Base-by-base conservation (phyloP, 2,113 vertebrate species). In the Triplophysa tibetana region DNA sequence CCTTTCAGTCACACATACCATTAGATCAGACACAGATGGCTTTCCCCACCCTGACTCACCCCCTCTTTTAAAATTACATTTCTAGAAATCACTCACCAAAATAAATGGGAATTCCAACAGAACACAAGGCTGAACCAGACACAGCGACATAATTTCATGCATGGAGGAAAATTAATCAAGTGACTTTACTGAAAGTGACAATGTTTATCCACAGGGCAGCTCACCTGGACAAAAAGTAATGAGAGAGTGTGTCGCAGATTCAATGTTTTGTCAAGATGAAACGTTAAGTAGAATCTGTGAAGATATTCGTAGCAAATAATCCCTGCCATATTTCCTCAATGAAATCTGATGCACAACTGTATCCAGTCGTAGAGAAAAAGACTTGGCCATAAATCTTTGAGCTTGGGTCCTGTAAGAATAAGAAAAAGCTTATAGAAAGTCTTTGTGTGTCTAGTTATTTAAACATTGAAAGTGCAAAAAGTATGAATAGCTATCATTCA, bases 21-120 rank as follows among this genome's bases (percentile, higher is more conserved):
- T 50, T 13, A 11, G 52, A 50, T 75, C 80, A 76, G 56, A 50
- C 52, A 45, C 38, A 76, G 19, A 11, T 61, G 58, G 58, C 73
- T 75, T 41, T 83, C 74, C 62, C 52, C 48, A 52, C 61, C 19
- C 19, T 58, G 54, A 58, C 54, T 21, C 45, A 65, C 61, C 17
- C 19, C 45, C 43, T 65, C 58, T 23, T 3, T 65, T 77, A 77
- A 63, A 62, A 26, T 63, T 29, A n/a, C 5, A 1, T 75, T 58
- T 63, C 10, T 62, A 77, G 52, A 77, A 65, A 48, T 77, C 74
- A 76, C 61, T 33, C 29, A 17, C n/a, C 70, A 75, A 23, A 63
- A 48, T 75, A 48, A 75, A 75, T 41, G 52, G 41, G 54, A 75
- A 48, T 48, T 16, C 62, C 50, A 77, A 77, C 21, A 41, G 74